Evolutionary conservation across 1,140 invertebrate genomes (phyloP), one percentile per base, ranked within the genome.

Genomic region (Drosophila pseudoobscura): DNA sequence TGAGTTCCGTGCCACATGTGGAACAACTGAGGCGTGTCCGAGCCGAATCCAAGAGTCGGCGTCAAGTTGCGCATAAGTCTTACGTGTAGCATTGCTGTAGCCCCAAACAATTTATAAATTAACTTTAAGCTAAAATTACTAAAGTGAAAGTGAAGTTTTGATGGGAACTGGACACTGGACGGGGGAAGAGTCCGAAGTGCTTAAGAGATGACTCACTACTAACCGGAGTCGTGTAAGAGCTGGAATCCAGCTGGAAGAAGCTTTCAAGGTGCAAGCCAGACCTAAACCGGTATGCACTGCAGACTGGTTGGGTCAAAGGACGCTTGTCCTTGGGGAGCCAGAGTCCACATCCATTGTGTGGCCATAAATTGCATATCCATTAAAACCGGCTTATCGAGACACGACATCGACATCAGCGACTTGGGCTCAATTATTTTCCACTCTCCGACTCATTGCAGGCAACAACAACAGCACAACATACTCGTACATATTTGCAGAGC

Each of bases 1-100:
- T 49, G 43, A 78, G 74, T 82, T 78, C 79, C 78, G 78, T 78
- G 62, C 68, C 65, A 75, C 56, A 80, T 75, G 64, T 75, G 77
- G 59, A 75, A 71, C 71, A 64, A 75, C 70, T 71, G 77, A 80
- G 60, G 64, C 77, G 59, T 60, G 41, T 75, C 69, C 49, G 15
- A 54, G 39, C 31, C 41, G 31, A 44, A 54, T 39, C 44, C 41
- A 29, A 52, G 46, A 11, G 22, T 59, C 41, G 17, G 26, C 31
- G 8, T 35, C 8, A 13, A 17, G 31, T 61, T 58, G 29, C 41
- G 73, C 46, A 58, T 59, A 43, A 50, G 35, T 35, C 63, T 76
- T 56, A 44, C 56, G 11, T 22, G 9, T 13, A 11, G 39, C 24
- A 2, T 2, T 9, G 46, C 20, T 47, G 8, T 22, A 11, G 29